Base-by-base conservation (phyloP, 2,888 invertebrate genomes). In the Polietes domitor region DNA sequence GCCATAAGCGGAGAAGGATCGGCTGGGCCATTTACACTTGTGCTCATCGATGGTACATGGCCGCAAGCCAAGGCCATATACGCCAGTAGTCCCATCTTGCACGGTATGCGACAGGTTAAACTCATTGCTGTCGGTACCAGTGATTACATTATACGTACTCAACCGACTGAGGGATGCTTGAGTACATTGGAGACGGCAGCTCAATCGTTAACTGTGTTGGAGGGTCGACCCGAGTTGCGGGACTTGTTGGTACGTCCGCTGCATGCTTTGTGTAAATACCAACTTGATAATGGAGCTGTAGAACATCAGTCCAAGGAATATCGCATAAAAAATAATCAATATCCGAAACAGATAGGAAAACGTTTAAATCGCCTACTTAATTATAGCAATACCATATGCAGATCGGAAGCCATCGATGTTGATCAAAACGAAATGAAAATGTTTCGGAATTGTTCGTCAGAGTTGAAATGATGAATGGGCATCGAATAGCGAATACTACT, bases 31-130 rank as follows among this genome's bases (percentile, higher is more conserved):
- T 97, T 96, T 89, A 98, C 97, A 91, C 93, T 98, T 74, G 93
- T 98, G 61, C 92, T 98, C 55, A 94, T 98, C 85, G 98, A 98
- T 93, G 98, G 98, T 4, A 98, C 98, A 10, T 98, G 98, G 98
- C 96, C 97, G 0, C 98, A 98, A 92, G 98, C 98, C 2, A 97
- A 97, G 92, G 96, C 97, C 12, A 97, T 98, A 85, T 98, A 96
- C 92, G 94, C 96, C 70, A 95, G 96, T 85, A 98, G 97, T 91
- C 94, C 95, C 15, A 93, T 95, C 82, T 93, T 98, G 71, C 96
- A 96, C 88, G 93, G 93, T 75, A 92, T 98, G 80, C 95, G 93
- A 88, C 97, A 98, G 93, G 96, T 98, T 0, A 97, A 97, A 92
- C 93, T 98, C 71, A 93, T 96, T 58, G 94, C 94, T 12, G 94